Evolutionary conservation across 1,140 invertebrate genomes (phyloP), one percentile per base, ranked within the genome.

Genomic region (Bombus impatiens): DNA sequence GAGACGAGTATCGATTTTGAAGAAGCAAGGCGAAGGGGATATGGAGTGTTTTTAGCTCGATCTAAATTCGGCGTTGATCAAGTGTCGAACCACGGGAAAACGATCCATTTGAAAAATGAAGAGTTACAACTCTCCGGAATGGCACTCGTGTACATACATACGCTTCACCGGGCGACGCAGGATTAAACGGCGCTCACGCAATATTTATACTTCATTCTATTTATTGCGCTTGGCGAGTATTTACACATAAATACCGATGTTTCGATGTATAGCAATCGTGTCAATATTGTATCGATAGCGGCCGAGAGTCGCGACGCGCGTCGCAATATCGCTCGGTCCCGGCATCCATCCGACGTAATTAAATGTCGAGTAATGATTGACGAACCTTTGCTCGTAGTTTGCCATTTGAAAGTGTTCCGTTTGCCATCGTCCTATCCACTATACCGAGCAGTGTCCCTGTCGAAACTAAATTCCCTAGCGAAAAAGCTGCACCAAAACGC

Each of bases 301-400:
- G 82, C 42, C 53, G 40, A 22, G 82, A 57, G 81, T 65, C 71
- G 71, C 71, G 81, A 67, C 81, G 32, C 71, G 82, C 35, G 42
- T 78, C 75, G 82, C 75, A 78, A 84, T 84, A 84, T 84, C 75
- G 75, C 47, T 37, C 32, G 2, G 22, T 42, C 47, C 44, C 62
- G n/a, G n/a, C 67, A 59, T 84, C 65, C 62, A 78, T 78, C 62
- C 71, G 32, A 10, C 47, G 82, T 84, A 84, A 84, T 84, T 84
- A 84, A 84, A 84, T 84, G 82, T 84, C 82, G 82, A 67, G 82
- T 70, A 70, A 84, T 78, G 75, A 84, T 84, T 77, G 82, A 83
- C 72, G 74, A 77, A 68, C 74, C 74, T 13, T 35, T 65, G 32
- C 59, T 42, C n/a, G 32, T n/a, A 37, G 57, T 78, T 78, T 32